phyloP scores from a whole-genome alignment of 2,888 invertebrate genomes.

The Hemithea aestivaria region DNA sequence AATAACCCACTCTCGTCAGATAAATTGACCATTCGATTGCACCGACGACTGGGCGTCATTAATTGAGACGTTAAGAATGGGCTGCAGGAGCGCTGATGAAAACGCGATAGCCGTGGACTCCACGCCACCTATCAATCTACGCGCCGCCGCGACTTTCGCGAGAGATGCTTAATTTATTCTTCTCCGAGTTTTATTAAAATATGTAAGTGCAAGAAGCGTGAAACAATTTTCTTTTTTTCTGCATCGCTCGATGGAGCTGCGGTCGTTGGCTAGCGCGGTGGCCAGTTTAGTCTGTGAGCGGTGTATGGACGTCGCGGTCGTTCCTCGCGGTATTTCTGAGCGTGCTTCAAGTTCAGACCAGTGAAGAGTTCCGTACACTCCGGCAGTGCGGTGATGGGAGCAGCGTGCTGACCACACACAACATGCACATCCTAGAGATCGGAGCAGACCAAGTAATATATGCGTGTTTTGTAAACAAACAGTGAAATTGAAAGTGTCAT shows the following conservation, averaged over 20 bases:
- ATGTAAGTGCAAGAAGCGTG: slow-evolving; percentile 72
- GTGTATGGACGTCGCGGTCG: slow-evolving; percentile 57
- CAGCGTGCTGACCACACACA: slow-evolving; percentile 43
- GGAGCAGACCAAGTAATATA: slow-evolving; percentile 72
- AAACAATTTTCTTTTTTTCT: slow-evolving; percentile 74
- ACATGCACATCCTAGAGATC: slow-evolving; percentile 74
- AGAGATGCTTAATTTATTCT: slow-evolving; percentile 62
- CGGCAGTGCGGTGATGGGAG: slow-evolving; percentile 46
- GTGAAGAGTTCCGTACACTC: slow-evolving; percentile 22
- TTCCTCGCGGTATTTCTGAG: slow-evolving; percentile 24
- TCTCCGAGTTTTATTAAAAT: slow-evolving; percentile 67
- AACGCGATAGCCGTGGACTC: slow-evolving; percentile 52
- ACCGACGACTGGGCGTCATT: slow-evolving; percentile 41
- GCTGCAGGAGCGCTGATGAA: slow-evolving; percentile 58
- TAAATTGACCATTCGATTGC: slow-evolving; percentile 35
- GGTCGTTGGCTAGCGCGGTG: slow-evolving; percentile 32
- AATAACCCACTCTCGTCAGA: slow-evolving; percentile 9
- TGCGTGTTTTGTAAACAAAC: slow-evolving; percentile 36
- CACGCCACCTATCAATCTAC: slow-evolving; percentile 51
- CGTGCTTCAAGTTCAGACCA: slow-evolving; percentile 27
- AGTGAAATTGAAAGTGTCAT: slow-evolving; percentile 40
- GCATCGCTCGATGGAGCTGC: slow-evolving; percentile 43
- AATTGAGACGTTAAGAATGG: slow-evolving; percentile 52
- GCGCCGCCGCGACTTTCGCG: slow-evolving; percentile 68
- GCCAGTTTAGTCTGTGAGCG: slow-evolving; percentile 53